These are phyloP conservation scores for Spinibarbus caldwelli DNA, from an alignment of 2,797 vertebrate species.

Conservation along the genomic window DNA sequence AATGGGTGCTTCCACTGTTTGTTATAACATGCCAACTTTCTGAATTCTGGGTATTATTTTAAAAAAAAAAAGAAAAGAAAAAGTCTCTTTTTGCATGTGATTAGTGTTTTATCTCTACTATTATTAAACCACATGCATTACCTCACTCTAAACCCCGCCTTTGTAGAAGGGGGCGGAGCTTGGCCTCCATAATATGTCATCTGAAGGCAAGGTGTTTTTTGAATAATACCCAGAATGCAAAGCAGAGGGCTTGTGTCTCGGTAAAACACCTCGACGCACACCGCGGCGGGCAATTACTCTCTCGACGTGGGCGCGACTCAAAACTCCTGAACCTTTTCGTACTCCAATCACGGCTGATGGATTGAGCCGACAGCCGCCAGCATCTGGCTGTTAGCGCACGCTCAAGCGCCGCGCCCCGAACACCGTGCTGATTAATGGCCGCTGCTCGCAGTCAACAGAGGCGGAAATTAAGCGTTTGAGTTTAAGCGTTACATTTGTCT, in stretches of 20 bases:
- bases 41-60: too few species aligned
- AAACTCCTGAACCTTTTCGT: conserved; percentile 81
- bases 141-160: neutral
- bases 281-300: conserved; percentile 78
- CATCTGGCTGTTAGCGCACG: conserved; percentile 78
- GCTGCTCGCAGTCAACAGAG: conserved; percentile 78
- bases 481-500: conserved; percentile 83
- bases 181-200: conserved; percentile 11
- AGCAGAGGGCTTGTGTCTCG: conserved; percentile 76
- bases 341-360: conserved; percentile 82
- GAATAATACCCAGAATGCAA: conserved; percentile 76
- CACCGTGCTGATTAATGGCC: conserved; percentile 78
- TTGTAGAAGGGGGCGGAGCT: conserved; percentile 13
- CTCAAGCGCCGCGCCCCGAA: conserved; percentile 72
- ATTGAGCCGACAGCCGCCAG: conserved; percentile 78
- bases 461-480: conserved; percentile 82
- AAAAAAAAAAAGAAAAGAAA: neutral
- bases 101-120: neutral
- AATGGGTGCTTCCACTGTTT: neutral
- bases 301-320: conserved; percentile 75
- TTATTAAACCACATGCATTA: neutral
- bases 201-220: conserved; percentile 33
- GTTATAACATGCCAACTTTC: neutral
- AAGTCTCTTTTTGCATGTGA: neutral
- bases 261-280: conserved; percentile 72